Evolutionary conservation across 2,888 invertebrate species (phyloP).

Genomic region (Chrysodeixis includens): DNA sequence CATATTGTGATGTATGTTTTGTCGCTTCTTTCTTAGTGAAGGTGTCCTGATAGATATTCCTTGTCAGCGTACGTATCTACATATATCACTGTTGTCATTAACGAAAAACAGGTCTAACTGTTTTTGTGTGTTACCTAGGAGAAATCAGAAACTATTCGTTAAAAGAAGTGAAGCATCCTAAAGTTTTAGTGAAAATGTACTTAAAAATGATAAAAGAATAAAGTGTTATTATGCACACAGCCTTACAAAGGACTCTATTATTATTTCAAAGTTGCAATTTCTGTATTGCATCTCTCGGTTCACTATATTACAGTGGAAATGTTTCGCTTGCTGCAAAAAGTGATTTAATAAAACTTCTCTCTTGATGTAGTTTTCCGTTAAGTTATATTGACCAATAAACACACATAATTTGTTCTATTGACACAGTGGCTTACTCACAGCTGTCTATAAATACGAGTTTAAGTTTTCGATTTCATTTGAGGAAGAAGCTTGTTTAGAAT

Average conservation of each 20-base stretch:
- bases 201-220: not conserved
- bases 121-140: no score
- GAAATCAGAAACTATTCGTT: no score
- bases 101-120: no score
- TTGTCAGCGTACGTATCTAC: no score
- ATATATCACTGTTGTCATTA: no score
- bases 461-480: not conserved
- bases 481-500: not conserved
- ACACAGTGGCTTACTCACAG: conserved; percentile 2
- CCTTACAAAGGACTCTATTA: conserved; percentile 28
- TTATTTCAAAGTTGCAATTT: conserved; percentile 31
- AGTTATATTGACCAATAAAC: not conserved
- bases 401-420: conserved; percentile 1
- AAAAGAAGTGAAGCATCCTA: no score
- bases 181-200: no score
- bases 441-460: not conserved
- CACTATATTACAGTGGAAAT: conserved; percentile 1
- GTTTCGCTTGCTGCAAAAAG: not conserved
- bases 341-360: not conserved
- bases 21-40: not conserved
- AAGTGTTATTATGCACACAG: not conserved
- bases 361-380: not conserved
- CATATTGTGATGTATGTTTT: not conserved
- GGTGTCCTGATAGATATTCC: not conserved
- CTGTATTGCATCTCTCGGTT: conserved; percentile 24